These are phyloP conservation scores for Coboldia fuscipes DNA, from an alignment of 1,140 invertebrate genomes.

Conservation along the genomic window DNA sequence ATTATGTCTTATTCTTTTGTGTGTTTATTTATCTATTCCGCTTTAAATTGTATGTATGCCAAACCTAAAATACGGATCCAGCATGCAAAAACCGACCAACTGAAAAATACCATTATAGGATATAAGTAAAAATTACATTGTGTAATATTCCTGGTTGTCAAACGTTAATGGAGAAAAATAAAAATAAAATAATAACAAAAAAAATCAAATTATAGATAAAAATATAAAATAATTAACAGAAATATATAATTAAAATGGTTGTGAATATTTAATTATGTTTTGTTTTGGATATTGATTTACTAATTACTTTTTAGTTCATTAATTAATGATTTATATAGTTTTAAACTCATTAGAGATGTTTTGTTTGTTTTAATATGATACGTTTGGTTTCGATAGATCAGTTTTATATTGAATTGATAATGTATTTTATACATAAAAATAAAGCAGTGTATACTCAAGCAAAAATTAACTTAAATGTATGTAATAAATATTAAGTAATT, in stretches of 20 bases:
- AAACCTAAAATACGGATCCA: conserved; percentile 23
- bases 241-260: background rate
- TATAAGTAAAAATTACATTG: conserved; percentile 1
- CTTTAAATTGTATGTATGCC: conserved; percentile 20
- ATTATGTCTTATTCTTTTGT: too few relatives aligned
- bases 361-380: too few relatives aligned
- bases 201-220: conserved; percentile 8
- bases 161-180: conserved; percentile 15
- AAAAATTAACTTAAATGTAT: too few relatives aligned
- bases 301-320: background rate
- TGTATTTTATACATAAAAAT: too few relatives aligned
- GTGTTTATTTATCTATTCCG: too few relatives aligned
- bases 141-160: conserved; percentile 3
- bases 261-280: too few relatives aligned
- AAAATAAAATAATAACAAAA: conserved; percentile 9
- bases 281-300: too few relatives aligned
- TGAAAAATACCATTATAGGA: conserved; percentile 18
- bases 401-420: too few relatives aligned
- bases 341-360: background rate
- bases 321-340: background rate
- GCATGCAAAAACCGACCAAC: conserved; percentile 25
- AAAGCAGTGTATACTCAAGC: too few relatives aligned
- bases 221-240: background rate
- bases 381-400: too few relatives aligned
- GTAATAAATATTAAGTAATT: too few relatives aligned